These are phyloP conservation scores for Cordylochernes scorpioides DNA, from an alignment of 2,888 invertebrate genomes.

Conservation along the genomic window DNA sequence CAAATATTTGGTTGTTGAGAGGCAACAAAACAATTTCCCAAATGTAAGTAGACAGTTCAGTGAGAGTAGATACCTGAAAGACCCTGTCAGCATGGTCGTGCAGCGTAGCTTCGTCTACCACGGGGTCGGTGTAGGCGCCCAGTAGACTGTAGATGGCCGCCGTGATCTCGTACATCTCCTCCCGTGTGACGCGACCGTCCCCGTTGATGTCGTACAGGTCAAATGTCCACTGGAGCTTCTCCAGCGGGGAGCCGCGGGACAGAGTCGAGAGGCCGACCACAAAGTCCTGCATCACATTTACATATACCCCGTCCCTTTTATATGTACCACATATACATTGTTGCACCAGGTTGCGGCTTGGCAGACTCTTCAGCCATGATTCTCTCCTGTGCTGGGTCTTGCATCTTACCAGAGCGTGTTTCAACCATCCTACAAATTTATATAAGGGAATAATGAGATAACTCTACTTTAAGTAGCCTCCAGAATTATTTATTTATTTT, in stretches of 20 bases:
- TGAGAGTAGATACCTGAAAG: slow-evolving; percentile 54
- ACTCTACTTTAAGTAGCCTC: too few species aligned
- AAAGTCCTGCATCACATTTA: slow-evolving; percentile 58
- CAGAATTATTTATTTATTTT: too few species aligned
- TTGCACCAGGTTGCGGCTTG: too few species aligned
- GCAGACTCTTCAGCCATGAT: too few species aligned
- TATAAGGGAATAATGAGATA: too few species aligned
- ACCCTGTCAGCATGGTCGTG: slow-evolving; percentile 68
- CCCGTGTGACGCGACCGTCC: slow-evolving; percentile 55
- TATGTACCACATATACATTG: too few species aligned
- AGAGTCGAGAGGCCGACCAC: slow-evolving; percentile 73
- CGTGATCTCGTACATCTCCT: slow-evolving; percentile 86
- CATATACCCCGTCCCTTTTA: too few species aligned
- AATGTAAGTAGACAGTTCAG: neutral
- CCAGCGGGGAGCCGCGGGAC: slow-evolving; percentile 44
- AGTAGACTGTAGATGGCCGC: slow-evolving; percentile 69
- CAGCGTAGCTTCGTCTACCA: slow-evolving; percentile 52
- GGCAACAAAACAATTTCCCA: too few species aligned
- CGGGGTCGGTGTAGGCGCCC: slow-evolving; percentile 61
- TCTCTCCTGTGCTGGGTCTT: too few species aligned
- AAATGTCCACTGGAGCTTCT: slow-evolving; percentile 85
- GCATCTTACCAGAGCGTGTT: too few species aligned
- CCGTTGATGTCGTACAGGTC: slow-evolving; percentile 70
- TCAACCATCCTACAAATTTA: too few species aligned
- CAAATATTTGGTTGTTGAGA: too few species aligned